Evolutionary conservation across 1,140 invertebrate genomes (phyloP), one percentile per base, ranked within the genome.

Genomic region (Vanessa atalanta): DNA sequence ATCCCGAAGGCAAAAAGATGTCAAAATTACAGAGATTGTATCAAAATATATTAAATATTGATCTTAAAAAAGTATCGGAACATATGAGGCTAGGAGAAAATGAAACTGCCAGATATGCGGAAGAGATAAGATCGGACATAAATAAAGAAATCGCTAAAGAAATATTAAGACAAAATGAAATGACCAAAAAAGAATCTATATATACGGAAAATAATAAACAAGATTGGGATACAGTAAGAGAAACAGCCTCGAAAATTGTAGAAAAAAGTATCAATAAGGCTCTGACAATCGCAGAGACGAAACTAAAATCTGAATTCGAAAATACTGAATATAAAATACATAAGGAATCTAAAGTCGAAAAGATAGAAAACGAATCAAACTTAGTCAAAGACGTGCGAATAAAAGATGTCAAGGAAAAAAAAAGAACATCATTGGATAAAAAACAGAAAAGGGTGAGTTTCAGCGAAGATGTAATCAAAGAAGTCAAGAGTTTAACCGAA

Each of bases 191-290:
- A 70, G 83, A 85, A 70, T 60, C 73, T 6, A 64, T 81, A 14
- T 83, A 79, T 70, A 80, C 79, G 61, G 78, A 84, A 13, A 60
- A 31, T 47, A 57, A 43, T 57, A 14, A 77, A 51, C 73, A 80
- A 63, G 78, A 85, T 16, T 82, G 83, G 23, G 86, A 88, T 73
- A 84, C 77, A 51, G 88, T 90, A 47, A 85, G 88, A 80, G 74
- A 83, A 61, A 86, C 85, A 14, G 87, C 84, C 6, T 57, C 60
- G 0, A 55, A 71, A 65, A 67, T 79, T 63, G 78, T 77, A 13
- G 64, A 70, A 26, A 71, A 72, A 1, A 79, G 72, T 55, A 74
- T 74, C 37, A 47, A 73, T 31, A 78, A 57, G 16, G 78, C 75
- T 8, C 20, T 74, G 11, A 61, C 72, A 12, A 50, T 74, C n/a